Percentiles rank a stretch among this genome's conserved stretches.
Evolutionary conservation across 2,797 vertebrate genomes (phyloP).

Genomic region (Calcarius lapponicus): DNA sequence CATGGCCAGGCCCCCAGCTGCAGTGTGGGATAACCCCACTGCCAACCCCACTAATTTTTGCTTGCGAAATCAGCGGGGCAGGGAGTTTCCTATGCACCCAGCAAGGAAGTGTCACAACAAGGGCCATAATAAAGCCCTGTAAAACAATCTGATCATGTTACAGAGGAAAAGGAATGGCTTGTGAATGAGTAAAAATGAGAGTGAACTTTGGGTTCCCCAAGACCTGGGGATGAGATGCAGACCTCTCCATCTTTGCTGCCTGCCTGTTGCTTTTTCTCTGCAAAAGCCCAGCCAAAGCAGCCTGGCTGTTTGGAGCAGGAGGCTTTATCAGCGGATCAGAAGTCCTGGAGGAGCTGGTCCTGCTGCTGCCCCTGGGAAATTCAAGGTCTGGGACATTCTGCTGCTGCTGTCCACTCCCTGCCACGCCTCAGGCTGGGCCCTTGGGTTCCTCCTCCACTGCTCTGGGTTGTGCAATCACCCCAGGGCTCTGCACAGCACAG

Average conservation of each 20-base stretch:
- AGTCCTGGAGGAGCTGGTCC: background rate
- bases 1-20: background rate
- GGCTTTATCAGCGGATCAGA: constrained; percentile 15
- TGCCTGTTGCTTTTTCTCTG: background rate
- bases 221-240: background rate
- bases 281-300: background rate
- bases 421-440: rapidly evolving
- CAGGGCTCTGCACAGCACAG: background rate
- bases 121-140: background rate
- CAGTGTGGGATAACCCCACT: background rate
- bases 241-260: background rate
- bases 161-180: background rate
- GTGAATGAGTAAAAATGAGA: background rate
- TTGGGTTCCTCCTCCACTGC: background rate
- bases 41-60: background rate
- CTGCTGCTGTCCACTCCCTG: background rate
- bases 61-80: rapidly evolving
- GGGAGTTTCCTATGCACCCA: background rate
- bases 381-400: background rate
- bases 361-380: background rate
- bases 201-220: background rate
- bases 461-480: background rate
- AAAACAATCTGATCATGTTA: background rate
- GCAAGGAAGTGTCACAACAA: background rate
- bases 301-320: background rate